A percentile compares a stretch with the other conserved stretches of the same genome.
Conservation (phyloP, 2,797 vertebrate genomes). For the Xenentodon cancila region DNA sequence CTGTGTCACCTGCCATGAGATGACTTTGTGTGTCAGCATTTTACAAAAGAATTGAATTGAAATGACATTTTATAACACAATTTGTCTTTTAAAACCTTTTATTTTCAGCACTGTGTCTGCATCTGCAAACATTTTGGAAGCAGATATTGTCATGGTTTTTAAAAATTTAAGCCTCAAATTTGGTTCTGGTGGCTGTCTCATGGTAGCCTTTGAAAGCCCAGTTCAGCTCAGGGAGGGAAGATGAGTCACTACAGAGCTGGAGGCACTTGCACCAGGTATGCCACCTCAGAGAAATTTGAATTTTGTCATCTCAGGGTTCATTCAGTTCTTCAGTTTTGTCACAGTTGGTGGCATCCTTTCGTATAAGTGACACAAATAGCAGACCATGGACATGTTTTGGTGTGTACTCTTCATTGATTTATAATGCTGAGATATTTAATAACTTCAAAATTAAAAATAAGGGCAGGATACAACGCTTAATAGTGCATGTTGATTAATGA, state of each 20-base stretch:
- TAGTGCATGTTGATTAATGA: too few species aligned
- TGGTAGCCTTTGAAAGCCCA: slow-evolving; percentile 13
- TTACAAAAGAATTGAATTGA: too few species aligned
- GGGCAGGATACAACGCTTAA: too few species aligned
- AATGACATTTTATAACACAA: too few species aligned
- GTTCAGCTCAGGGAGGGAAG: slow-evolving; percentile 1
- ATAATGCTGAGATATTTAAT: too few species aligned
- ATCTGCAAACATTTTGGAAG: not conserved
- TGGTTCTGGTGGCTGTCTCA: slow-evolving; percentile 6
- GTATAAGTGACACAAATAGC: not conserved
- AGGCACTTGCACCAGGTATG: slow-evolving; percentile 2
- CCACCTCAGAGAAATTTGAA: not conserved
- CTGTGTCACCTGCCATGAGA: too few species aligned
- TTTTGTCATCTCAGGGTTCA: not conserved
- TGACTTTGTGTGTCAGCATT: too few species aligned
- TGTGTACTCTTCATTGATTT: too few species aligned
- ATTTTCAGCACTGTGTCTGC: too few species aligned
- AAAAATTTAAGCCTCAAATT: not conserved
- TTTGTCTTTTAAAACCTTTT: too few species aligned
- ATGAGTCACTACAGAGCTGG: slow-evolving; percentile 14
- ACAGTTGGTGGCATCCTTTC: not conserved
- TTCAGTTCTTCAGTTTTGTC: not conserved
- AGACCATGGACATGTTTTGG: not conserved
- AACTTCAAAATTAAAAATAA: not conserved
- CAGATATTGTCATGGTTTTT: not conserved